Evolutionary conservation across 2,113 vertebrate genomes (phyloP).

Genomic region (Xiphophorus hellerii): DNA sequence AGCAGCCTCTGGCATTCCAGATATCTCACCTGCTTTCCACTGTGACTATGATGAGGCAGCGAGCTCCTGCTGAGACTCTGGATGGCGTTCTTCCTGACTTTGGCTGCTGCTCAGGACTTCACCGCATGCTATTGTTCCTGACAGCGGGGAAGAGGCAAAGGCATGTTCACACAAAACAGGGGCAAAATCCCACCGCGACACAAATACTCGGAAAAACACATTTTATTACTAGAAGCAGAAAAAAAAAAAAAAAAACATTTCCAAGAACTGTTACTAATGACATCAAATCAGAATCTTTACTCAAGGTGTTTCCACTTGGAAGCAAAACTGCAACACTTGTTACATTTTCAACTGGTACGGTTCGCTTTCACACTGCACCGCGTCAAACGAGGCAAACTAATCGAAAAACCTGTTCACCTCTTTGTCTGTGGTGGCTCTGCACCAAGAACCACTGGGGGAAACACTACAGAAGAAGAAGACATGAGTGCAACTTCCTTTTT

Average conservation of each 20-base stretch:
- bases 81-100: slow-evolving; percentile 50
- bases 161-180: slow-evolving; percentile 47
- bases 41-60: slow-evolving; percentile 15
- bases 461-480: too few relatives aligned
- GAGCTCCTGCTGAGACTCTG: slow-evolving; percentile 45
- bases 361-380: too few relatives aligned
- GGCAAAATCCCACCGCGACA: slow-evolving; percentile 21
- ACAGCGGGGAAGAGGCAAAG: slow-evolving; percentile 41
- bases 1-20: slow-evolving; percentile 47
- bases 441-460: too few relatives aligned
- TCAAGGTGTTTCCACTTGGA: too few relatives aligned
- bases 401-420: too few relatives aligned
- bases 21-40: slow-evolving; percentile 59
- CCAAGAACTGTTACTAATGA: background rate
- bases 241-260: slow-evolving; percentile 19
- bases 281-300: background rate
- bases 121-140: slow-evolving; percentile 54
- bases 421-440: too few relatives aligned
- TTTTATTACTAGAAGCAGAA: background rate
- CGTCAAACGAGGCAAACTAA: too few relatives aligned
- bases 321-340: too few relatives aligned
- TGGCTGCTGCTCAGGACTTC: slow-evolving; percentile 52
- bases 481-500: too few relatives aligned
- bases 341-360: too few relatives aligned
- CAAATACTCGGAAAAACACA: background rate